Percentiles rank a stretch among this genome's conserved stretches.
Conservation (phyloP, 2,113 vertebrate genomes). For the Myrmecobius fasciatus region DNA sequence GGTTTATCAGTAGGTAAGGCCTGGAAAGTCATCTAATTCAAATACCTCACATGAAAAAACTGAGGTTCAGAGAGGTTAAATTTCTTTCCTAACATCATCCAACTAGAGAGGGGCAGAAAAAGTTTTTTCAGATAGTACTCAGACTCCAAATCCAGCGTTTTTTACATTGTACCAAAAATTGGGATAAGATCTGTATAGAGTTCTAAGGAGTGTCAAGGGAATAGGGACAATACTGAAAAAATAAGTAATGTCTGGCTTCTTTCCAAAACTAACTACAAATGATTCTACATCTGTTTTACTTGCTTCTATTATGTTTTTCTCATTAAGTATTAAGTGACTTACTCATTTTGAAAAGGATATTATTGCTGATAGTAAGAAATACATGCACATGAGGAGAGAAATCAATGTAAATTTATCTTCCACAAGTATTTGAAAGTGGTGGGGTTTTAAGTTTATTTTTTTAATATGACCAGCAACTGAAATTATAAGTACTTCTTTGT, state of each 20-base stretch:
- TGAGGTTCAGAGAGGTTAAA: neutral
- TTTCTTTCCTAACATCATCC: neutral
- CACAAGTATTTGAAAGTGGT: neutral
- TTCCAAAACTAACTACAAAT: conserved; percentile 52
- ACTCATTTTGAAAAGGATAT: neutral
- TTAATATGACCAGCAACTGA: conserved; percentile 12
- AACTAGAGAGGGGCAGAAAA: neutral
- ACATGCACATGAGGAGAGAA: conserved; percentile 16
- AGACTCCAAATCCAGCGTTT: neutral
- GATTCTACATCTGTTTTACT: neutral
- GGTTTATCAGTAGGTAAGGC: neutral
- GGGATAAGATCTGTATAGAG: neutral
- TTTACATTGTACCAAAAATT: neutral
- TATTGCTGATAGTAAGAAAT: neutral
- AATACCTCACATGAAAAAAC: neutral
- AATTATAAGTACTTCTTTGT: neutral
- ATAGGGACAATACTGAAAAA: neutral
- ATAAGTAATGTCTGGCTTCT: neutral
- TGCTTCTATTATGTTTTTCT: neutral
- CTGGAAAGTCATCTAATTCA: neutral
- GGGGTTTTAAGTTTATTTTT: conserved; percentile 6
- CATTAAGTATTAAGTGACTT: neutral
- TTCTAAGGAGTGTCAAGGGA: neutral
- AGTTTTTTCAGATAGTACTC: neutral
- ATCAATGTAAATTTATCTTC: conserved; percentile 28